These are phyloP conservation scores for Polypedilum vanderplanki DNA, from an alignment of 1,140 invertebrate genomes.

Conservation along the genomic window DNA sequence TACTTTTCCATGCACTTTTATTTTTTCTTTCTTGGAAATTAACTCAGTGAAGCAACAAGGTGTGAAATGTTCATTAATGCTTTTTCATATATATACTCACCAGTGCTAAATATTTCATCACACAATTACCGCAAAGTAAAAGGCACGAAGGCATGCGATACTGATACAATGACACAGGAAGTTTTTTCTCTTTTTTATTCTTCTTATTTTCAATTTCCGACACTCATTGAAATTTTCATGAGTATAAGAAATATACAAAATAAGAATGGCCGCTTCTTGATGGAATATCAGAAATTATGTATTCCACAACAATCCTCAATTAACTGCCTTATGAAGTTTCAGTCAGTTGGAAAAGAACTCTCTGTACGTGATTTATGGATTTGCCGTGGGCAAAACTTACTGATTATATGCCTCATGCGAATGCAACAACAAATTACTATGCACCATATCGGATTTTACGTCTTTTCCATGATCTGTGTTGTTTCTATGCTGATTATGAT, in stretches of 20 bases:
- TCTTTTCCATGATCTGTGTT: not conserved
- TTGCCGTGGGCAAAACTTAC: not conserved
- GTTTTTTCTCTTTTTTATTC: not conserved
- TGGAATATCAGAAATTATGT: too few relatives aligned
- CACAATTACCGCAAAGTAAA: not conserved
- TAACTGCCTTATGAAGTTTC: too few relatives aligned
- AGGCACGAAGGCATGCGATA: not conserved
- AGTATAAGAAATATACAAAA: too few relatives aligned
- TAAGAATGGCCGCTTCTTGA: too few relatives aligned
- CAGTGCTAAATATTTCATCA: constrained; percentile 13
- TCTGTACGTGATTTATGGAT: not conserved
- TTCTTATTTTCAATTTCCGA: not conserved
- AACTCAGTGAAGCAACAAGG: constrained; percentile 16
- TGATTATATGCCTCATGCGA: not conserved
- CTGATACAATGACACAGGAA: constrained; percentile 9
- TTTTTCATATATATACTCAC: not conserved
- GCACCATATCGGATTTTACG: not conserved
- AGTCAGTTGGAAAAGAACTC: too few relatives aligned
- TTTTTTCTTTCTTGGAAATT: not conserved
- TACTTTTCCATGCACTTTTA: not conserved
- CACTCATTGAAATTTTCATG: not conserved
- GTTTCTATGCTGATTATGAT: not conserved
- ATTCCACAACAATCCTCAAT: too few relatives aligned
- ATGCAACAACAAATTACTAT: not conserved
- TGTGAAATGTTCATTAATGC: constrained; percentile 9